These are phyloP conservation scores for Cephalotes varians DNA, from an alignment of 2,888 invertebrate genomes.

Conservation along the genomic window DNA sequence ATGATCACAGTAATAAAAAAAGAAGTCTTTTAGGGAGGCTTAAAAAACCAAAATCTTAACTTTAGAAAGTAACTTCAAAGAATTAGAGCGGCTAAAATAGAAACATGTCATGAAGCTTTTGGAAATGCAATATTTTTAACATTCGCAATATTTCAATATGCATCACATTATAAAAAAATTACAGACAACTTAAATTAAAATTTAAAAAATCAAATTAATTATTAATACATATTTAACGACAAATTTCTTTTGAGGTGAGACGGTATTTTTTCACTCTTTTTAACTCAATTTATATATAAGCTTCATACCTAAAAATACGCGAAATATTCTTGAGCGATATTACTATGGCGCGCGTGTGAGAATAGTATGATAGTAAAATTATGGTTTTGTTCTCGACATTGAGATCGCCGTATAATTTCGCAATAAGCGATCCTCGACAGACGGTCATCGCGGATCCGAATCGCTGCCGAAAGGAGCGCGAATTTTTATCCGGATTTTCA, in stretches of 20 bases:
- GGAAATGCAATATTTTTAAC: neutral
- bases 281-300: neutral
- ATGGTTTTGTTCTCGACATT: slow-evolving; percentile 68
- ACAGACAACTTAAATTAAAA: neutral
- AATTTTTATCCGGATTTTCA: slow-evolving; percentile 63
- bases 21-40: neutral
- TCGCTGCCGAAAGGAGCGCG: slow-evolving; percentile 44
- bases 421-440: slow-evolving; percentile 67
- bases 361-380: slow-evolving; percentile 63
- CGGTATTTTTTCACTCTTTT: neutral
- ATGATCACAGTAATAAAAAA: neutral
- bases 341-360: neutral
- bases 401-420: slow-evolving; percentile 69
- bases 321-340: slow-evolving; percentile 1
- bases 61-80: neutral
- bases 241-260: neutral
- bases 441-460: slow-evolving; percentile 56
- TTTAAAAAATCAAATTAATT: neutral
- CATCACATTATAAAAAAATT: neutral
- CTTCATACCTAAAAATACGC: neutral
- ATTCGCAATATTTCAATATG: neutral
- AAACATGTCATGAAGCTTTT: neutral
- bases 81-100: neutral
- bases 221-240: neutral
- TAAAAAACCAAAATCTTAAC: neutral